These are phyloP conservation scores for Argentina silus DNA, from an alignment of 2,797 vertebrate genomes.

Conservation along the genomic window DNA sequence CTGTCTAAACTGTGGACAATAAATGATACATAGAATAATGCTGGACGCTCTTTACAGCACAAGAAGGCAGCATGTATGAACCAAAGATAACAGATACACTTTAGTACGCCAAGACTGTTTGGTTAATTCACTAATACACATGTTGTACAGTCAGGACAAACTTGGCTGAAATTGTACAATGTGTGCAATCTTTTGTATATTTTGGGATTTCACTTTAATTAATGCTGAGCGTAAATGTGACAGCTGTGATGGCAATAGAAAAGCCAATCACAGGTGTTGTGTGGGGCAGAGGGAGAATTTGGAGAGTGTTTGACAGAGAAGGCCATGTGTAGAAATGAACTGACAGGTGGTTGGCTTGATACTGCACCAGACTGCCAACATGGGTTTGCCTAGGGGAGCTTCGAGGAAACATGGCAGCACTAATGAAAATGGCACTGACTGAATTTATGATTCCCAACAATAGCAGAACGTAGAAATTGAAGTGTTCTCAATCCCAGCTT, in stretches of 20 bases:
- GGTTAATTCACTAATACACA: constrained; percentile 23
- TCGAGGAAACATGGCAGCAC: constrained; percentile 50
- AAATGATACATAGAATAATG: background rate
- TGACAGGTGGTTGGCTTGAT: constrained; percentile 74
- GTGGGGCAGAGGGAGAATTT: constrained; percentile 61
- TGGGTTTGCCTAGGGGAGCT: constrained; percentile 59
- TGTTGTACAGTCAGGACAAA: constrained; percentile 21
- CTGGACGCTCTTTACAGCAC: background rate
- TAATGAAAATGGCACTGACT: constrained; percentile 64
- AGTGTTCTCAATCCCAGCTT: background rate
- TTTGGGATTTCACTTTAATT: constrained; percentile 70
- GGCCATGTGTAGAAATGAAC: constrained; percentile 69
- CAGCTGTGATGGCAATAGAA: constrained; percentile 68
- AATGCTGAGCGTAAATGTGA: constrained; percentile 62
- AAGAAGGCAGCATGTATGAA: background rate
- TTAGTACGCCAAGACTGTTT: background rate
- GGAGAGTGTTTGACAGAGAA: constrained; percentile 64
- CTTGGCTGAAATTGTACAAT: constrained; percentile 35
- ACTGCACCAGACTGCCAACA: constrained; percentile 64
- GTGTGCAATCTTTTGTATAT: constrained; percentile 47
- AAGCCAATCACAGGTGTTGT: constrained; percentile 70
- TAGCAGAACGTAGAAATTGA: constrained; percentile 36
- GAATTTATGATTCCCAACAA: constrained; percentile 47
- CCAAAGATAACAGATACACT: background rate
- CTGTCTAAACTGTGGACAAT: background rate